A percentile compares a stretch with the other conserved stretches of the same genome.
Evolutionary conservation across 2,797 vertebrate species (phyloP).

Genomic region (Micromesistius poutassou): DNA sequence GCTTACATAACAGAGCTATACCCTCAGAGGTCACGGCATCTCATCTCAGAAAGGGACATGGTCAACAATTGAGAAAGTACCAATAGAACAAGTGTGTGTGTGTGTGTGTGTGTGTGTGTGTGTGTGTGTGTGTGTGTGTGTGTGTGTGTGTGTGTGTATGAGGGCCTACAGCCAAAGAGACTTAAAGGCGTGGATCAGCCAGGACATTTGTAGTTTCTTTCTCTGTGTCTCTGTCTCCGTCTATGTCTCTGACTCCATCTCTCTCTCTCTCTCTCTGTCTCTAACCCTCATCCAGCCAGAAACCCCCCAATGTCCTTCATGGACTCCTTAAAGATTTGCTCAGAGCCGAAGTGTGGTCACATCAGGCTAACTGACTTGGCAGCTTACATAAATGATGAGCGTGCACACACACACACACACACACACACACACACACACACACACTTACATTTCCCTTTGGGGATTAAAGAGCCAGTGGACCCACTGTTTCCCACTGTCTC

Average conservation of each 20-base stretch:
- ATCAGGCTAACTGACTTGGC: conserved; percentile 33
- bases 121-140: background rate
- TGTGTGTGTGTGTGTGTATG: background rate
- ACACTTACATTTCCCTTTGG: too few species aligned
- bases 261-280: background rate
- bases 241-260: conserved; percentile 4
- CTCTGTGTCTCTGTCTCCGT: conserved; percentile 48
- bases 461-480: too few species aligned
- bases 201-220: conserved; percentile 45
- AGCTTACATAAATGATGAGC: conserved; percentile 3
- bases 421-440: too few species aligned
- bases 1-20: conserved; percentile 66
- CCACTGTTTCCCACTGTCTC: too few species aligned
- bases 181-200: conserved; percentile 29
- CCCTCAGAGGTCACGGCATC: conserved; percentile 67
- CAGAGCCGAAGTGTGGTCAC: conserved; percentile 37
- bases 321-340: conserved; percentile 35
- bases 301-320: conserved; percentile 32
- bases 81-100: background rate
- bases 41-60: conserved; percentile 44
- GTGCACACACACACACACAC: too few species aligned
- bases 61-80: conserved; percentile 48
- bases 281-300: conserved; percentile 28
- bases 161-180: conserved; percentile 12
- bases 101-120: too few species aligned